Evolutionary conservation across 1,140 invertebrate genomes (phyloP), one percentile per base, ranked within the genome.

Genomic region (Trachymyrmex cornetzi): DNA sequence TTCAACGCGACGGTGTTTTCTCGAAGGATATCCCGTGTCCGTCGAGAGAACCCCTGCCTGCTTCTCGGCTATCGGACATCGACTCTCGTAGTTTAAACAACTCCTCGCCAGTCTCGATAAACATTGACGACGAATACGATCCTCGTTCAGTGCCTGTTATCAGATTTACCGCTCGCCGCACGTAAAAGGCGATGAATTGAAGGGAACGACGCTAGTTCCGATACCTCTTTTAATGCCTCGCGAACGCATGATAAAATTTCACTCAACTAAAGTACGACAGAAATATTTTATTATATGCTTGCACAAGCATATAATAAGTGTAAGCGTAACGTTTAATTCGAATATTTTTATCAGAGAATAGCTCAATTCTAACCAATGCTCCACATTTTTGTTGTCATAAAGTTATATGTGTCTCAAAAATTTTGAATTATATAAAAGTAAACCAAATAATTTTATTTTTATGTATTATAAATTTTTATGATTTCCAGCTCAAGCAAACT

Each of bases 51-150:
- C 72, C 66, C 24, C 63, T 24, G n/a, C 24, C 55, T 14, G 12
- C 53, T n/a, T 63, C 66, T 34, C 71, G 19, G 75, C 84, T 89
- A 90, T 90, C 88, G 74, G 85, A 80, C 89, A 85, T 86, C 75
- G 88, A 61, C 79, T 79, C 85, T 66, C n/a, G 16, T 69, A 87
- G 61, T 89, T 85, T 85, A 80, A 90, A 89, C 85, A 80, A 87
- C 67, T 80, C 55, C n/a, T 66, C 66, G 71, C 24, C 64, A 11
- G 53, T 64, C 50, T 67, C 61, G 88, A 84, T 86, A 87, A 89
- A 89, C 85, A 77, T 74, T 67, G 44, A 71, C 71, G 44, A 57
- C 44, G 72, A 85, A 77, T 85, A 85, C 81, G 84, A 63, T 72
- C 48, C n/a, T 50, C 22, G 79, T 63, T 53, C 27, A 57, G 63